A percentile compares a stretch with the other conserved stretches of the same genome.
phyloP scores from a whole-genome alignment of 2,797 vertebrate species.

The Silurus aristotelis region DNA sequence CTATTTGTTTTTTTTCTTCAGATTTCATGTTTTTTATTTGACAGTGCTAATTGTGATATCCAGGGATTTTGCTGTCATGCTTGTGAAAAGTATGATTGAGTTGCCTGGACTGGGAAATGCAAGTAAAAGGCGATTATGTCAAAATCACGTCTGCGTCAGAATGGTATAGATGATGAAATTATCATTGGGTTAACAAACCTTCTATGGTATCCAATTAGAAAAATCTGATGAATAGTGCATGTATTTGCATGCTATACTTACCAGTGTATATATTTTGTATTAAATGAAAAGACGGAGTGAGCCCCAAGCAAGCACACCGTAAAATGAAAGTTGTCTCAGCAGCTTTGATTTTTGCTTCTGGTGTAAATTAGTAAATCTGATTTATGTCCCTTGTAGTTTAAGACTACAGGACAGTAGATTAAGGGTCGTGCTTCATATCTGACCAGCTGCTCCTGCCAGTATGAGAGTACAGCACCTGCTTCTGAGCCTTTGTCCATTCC shows the following conservation, averaged over 20 bases:
- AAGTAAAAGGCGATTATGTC: neutral
- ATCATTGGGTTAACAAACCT: constrained; percentile 1
- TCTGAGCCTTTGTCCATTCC: neutral
- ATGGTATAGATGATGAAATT: neutral
- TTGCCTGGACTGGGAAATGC: constrained; percentile 22
- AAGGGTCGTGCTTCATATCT: neutral
- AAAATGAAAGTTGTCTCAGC: neutral
- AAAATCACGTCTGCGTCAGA: neutral
- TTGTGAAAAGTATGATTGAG: constrained; percentile 4
- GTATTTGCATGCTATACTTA: neutral
- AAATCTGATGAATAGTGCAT: neutral
- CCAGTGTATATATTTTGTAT: neutral
- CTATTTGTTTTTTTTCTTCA: neutral
- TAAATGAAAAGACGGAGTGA: neutral
- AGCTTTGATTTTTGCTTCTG: neutral
- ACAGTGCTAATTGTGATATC: neutral
- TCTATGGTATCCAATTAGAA: neutral
- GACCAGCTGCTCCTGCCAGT: neutral
- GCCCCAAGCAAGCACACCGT: neutral
- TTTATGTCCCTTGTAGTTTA: neutral
- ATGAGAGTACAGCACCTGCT: neutral
- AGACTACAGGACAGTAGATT: neutral
- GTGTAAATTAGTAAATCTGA: neutral
- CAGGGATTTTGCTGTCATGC: neutral
- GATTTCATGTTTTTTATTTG: neutral